Evolutionary conservation across 2,113 vertebrate genomes (phyloP), one percentile per base, ranked within the genome.

Genomic region (Suricata suricatta): DNA sequence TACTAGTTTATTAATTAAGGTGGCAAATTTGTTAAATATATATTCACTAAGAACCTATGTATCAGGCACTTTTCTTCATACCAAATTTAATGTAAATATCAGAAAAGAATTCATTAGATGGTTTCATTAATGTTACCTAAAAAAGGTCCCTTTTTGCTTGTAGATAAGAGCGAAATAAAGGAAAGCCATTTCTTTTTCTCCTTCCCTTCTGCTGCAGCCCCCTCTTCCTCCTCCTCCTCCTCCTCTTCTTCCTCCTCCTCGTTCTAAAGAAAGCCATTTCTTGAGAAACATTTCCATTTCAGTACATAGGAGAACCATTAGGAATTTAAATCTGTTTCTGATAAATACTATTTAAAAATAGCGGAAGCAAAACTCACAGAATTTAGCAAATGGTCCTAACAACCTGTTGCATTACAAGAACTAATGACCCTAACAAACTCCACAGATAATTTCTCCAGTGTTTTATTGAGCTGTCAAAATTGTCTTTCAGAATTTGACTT

Each of bases 401-500:
- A 66, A 84, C 41, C 44, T 77, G 57, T 82, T 76, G 11, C 15
- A 57, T 52, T 88, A 6, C 10, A 92, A 92, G 19, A 77, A 68
- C 44, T 54, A 80, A 85, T 88, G 25, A 69, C 79, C 2, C n/a
- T 71, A 74, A 86, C 11, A 72, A 83, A 9, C 12, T 64, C 6
- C 93, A 88, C 23, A 82, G 95, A 69, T 83, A 76, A 85, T 47
- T 57, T 88, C 86, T 86, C 52, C 31, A 69, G 38, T 47, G 21
- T 84, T 92, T 88, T 90, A 63, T 5, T 74, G 66, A 88, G 71
- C 10, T 94, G 81, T 94, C 95, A 90, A 69, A 87, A 85, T 79
- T 93, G 35, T 90, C 85, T 96, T 89, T 88, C 60, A 68, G 47
- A 68, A 44, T 95, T 81, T 96, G 72, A 79, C 50, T 97, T 81